Evolutionary conservation across 1,140 invertebrate species (phyloP).

Genomic region (Mya arenaria): DNA sequence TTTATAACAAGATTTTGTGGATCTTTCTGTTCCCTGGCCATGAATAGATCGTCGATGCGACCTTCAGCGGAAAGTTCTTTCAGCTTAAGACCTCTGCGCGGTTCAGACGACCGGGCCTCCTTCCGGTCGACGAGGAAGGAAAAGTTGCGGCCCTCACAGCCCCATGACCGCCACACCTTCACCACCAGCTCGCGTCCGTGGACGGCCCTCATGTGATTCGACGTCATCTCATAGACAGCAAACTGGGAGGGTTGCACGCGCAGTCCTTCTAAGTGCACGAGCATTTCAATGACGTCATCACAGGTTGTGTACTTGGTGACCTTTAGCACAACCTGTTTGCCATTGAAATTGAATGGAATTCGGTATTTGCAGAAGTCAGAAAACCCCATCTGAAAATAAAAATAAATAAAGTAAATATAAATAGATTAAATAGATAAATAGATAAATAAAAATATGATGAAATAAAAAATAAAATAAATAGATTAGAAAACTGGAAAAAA

Average conservation of each 20-base stretch:
- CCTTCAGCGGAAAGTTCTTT: not conserved
- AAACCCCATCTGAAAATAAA: constrained; percentile 24
- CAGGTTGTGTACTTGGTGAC: constrained; percentile 41
- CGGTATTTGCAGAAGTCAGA: not conserved
- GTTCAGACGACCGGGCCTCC: not conserved
- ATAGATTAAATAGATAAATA: too few species aligned
- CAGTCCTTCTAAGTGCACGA: constrained; percentile 1
- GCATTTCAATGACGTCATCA: constrained; percentile 39
- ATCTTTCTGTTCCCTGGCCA: not conserved
- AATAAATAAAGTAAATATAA: not conserved
- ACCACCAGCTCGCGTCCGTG: not conserved
- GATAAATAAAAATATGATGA: too few species aligned
- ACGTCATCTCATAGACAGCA: constrained; percentile 14
- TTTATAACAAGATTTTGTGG: not conserved
- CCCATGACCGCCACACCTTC: constrained; percentile 34
- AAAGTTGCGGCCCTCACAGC: not conserved
- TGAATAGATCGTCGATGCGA: constrained; percentile 7
- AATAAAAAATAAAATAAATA: too few species aligned
- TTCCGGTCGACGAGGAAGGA: constrained; percentile 8
- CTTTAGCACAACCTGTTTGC: not conserved
- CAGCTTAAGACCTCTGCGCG: not conserved
- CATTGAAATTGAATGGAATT: constrained; percentile 15
- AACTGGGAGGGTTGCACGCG: not conserved
- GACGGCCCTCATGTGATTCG: not conserved
- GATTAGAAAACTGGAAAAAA: too few species aligned